Evolutionary conservation across 2,113 vertebrate species (phyloP).

Genomic region (Pipa parva): DNA sequence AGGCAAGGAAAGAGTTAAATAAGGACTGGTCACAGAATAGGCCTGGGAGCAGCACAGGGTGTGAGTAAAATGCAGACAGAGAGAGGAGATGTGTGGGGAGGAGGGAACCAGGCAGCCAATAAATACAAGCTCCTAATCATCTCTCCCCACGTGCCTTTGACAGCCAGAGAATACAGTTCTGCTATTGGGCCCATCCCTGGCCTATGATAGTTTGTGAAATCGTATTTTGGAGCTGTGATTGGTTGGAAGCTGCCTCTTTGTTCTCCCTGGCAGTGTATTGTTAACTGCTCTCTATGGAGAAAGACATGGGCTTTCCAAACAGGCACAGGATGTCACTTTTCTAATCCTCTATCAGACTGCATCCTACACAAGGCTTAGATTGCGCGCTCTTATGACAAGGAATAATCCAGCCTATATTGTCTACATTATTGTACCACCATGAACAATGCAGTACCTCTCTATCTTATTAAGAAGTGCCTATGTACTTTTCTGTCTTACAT

Average conservation of each 20-base stretch:
- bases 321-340: slow-evolving; percentile 30
- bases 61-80: slow-evolving; percentile 30
- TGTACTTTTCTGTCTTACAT: no score
- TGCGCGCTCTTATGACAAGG: slow-evolving; percentile 24
- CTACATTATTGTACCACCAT: no score
- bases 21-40: slow-evolving; percentile 12
- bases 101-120: slow-evolving; percentile 29
- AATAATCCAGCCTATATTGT: not conserved
- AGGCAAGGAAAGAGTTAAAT: slow-evolving; percentile 9
- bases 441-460: no score
- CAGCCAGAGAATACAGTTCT: not conserved
- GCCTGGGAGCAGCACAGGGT: slow-evolving; percentile 29
- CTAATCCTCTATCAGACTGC: slow-evolving; percentile 20
- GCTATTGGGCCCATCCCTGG: not conserved
- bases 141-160: slow-evolving; percentile 40
- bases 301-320: slow-evolving; percentile 9
- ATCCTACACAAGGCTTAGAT: slow-evolving; percentile 13
- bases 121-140: slow-evolving; percentile 40
- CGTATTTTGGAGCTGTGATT: slow-evolving; percentile 9
- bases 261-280: slow-evolving; percentile 33
- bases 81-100: slow-evolving; percentile 15
- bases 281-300: slow-evolving; percentile 33
- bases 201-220: slow-evolving; percentile 20
- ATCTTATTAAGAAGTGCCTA: no score
- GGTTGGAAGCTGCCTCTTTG: slow-evolving; percentile 28